Base-by-base conservation (phyloP, 2,797 vertebrate species). In the Parambassis ranga region DNA sequence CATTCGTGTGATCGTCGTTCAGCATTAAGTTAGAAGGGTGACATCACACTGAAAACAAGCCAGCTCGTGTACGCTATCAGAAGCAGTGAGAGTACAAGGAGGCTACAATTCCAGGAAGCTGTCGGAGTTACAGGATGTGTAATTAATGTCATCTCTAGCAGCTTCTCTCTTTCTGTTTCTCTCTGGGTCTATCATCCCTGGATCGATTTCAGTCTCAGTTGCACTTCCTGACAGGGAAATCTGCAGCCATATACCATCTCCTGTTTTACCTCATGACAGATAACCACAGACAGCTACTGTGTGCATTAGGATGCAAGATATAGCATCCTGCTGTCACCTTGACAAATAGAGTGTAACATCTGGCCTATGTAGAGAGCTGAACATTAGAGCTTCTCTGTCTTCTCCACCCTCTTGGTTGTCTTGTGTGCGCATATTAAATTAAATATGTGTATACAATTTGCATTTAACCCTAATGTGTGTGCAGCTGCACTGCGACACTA, bases 171-270 rank as follows among this genome's bases (percentile, higher is more conserved):
- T 24, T 27, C 31, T 46, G 3, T 6, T 4, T n/a, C 1, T 28
- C 5, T 19, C 10, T 15, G 55, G 59, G 50, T 63, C 4, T 35
- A 24, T 63, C 22, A 20, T 44, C 58, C 30, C 30, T 5, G 5
- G 30, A 78, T 86, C 22, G 32, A 86, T 85, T 74, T 75, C 26
- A 9, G 55, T 63, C 31, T 64, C 16, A 7, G 47, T 38, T 65
- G 31, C 44, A 35, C 55, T 66, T 65, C 59, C 75, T 58, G 73
- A 36, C n/a, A 27, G n/a, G 37, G 26, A 43, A 51, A 38, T 39
- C 52, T 51, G 46, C 42, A 48, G 48, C 41, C 23, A n/a, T 44
- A 14, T 39, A 28, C 65, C 67, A 63, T 31, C 65, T 49, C 10
- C 16, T 36, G 13, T 38, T 60, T 39, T 39, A 26, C 8, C 14